Conservation (phyloP, 2,113 vertebrate genomes). For the Oenanthe melanoleuca region DNA sequence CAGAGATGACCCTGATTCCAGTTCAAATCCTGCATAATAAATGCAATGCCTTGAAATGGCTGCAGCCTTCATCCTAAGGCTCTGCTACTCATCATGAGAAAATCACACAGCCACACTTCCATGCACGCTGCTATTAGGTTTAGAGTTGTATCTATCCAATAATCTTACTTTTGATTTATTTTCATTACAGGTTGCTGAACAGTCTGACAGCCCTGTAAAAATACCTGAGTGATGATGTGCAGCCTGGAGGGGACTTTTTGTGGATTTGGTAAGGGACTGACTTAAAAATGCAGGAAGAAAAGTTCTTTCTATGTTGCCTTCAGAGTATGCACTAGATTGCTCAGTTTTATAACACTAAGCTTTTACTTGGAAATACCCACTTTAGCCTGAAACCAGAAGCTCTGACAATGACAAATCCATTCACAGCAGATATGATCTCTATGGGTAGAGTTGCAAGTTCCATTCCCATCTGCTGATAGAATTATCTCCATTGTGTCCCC, state of each 20-base stretch:
- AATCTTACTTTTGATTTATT: not conserved
- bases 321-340: not conserved
- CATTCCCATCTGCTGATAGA: constrained; percentile 27
- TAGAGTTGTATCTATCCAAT: not conserved
- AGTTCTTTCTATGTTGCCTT: not conserved
- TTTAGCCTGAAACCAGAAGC: constrained; percentile 13
- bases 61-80: not conserved
- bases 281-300: not conserved
- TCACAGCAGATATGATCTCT: not conserved
- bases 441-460: not conserved
- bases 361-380: constrained; percentile 6
- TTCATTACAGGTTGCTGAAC: not conserved
- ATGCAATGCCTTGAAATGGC: not conserved
- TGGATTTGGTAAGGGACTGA: not conserved
- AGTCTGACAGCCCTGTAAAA: not conserved
- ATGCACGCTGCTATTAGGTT: not conserved
- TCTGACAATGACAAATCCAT: constrained; percentile 21
- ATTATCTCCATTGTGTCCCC: not conserved
- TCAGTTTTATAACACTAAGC: not conserved
- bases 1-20: not conserved
- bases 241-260: not conserved
- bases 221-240: not conserved
- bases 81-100: not conserved
- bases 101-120: not conserved
- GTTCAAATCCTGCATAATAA: not conserved